Evolutionary conservation across 2,113 vertebrate genomes (phyloP).

Genomic region (Ornithorhynchus anatinus): DNA sequence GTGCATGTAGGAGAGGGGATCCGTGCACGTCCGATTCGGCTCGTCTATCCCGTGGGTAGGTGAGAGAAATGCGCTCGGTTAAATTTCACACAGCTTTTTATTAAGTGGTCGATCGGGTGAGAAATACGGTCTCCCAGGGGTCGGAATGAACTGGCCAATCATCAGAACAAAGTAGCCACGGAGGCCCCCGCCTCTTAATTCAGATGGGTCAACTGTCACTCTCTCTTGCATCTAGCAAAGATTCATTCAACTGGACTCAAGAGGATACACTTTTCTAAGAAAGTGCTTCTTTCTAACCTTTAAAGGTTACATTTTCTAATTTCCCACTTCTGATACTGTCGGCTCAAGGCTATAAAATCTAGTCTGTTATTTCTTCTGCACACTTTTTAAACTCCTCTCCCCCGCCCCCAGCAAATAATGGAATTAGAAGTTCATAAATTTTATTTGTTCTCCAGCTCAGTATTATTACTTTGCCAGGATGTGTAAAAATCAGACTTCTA

Average conservation of each 20-base stretch:
- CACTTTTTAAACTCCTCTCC: background rate
- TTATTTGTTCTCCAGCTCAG: background rate
- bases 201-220: background rate
- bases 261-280: background rate
- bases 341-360: background rate
- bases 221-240: background rate
- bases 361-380: background rate
- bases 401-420: background rate
- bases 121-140: too few relatives aligned
- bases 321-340: background rate
- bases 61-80: too few relatives aligned
- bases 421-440: constrained; percentile 10
- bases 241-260: background rate
- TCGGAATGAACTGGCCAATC: too few relatives aligned
- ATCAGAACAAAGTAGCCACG: too few relatives aligned
- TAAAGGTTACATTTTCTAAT: background rate
- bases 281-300: background rate
- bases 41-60: too few relatives aligned
- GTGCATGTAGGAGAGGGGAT: too few relatives aligned
- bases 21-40: too few relatives aligned
- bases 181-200: too few relatives aligned
- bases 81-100: too few relatives aligned
- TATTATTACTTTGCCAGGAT: background rate
- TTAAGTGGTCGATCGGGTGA: too few relatives aligned
- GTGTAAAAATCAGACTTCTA: background rate